A percentile compares a stretch with the other conserved stretches of the same genome.
Evolutionary conservation across 2,113 vertebrate species (phyloP).

Genomic region (Cranoglanis bouderius): DNA sequence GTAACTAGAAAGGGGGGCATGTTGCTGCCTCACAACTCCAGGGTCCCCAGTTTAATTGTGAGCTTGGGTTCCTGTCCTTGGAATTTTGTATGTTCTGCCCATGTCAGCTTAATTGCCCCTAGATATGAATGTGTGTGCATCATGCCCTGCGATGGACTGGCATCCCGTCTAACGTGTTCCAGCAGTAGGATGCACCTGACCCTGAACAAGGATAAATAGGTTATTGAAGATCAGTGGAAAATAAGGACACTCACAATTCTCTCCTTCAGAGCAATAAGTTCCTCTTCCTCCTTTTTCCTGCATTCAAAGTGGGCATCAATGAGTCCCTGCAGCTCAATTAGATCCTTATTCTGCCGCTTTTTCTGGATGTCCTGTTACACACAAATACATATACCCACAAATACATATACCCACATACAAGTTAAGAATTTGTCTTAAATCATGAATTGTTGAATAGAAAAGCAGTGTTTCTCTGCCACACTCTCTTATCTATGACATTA

Average conservation of each 20-base stretch:
- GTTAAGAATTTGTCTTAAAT: not conserved
- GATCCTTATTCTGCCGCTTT: constrained; percentile 98
- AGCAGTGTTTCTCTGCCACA: not conserved
- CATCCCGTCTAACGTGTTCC: not conserved
- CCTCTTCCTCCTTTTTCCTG: constrained; percentile 96
- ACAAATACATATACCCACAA: constrained; percentile 8
- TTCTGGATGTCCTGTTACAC: constrained; percentile 94
- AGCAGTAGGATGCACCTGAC: not conserved
- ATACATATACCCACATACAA: not conserved
- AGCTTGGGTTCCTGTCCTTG: not conserved
- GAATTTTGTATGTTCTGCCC: not conserved
- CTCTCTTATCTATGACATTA: not conserved
- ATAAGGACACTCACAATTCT: constrained; percentile 94
- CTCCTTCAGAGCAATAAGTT: constrained; percentile 92
- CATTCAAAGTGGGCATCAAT: constrained; percentile 95
- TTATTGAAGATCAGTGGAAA: constrained; percentile 78
- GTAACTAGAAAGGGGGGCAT: not conserved
- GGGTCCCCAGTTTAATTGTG: not conserved
- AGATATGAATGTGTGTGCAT: not conserved
- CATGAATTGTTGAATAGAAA: not conserved
- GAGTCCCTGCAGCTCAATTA: constrained; percentile 90
- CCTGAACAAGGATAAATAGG: not conserved
- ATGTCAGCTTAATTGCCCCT: not conserved
- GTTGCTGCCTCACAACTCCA: not conserved
- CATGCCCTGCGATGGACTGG: not conserved